phyloP scores from a whole-genome alignment of 2,888 invertebrate species.

The Rotaria magnacalcarata region DNA sequence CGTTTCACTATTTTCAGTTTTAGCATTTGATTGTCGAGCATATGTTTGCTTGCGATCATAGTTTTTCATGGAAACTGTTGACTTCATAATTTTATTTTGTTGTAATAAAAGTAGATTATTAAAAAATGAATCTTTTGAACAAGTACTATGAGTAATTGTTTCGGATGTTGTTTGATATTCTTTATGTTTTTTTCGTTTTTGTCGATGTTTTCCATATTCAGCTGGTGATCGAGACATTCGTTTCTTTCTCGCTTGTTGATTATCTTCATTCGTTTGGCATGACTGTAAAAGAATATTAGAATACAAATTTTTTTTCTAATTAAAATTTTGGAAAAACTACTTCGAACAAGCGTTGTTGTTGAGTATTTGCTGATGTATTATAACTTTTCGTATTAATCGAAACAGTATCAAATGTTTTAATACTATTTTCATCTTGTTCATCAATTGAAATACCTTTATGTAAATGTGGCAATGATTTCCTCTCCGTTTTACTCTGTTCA shows the following conservation, averaged over 20 bases:
- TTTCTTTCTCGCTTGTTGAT: background rate
- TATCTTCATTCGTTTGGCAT: too few relatives aligned
- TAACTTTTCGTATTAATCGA: background rate
- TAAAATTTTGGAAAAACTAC: background rate
- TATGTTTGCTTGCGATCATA: background rate
- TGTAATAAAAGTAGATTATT: background rate
- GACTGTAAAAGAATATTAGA: too few relatives aligned
- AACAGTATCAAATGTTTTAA: background rate
- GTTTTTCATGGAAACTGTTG: background rate
- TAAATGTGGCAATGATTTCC: background rate
- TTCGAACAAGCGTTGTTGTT: background rate
- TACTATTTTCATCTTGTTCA: background rate
- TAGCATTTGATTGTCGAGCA: background rate
- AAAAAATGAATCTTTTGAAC: background rate
- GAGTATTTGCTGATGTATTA: conserved; percentile 6
- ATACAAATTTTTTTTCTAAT: background rate
- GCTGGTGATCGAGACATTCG: background rate
- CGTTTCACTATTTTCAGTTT: background rate
- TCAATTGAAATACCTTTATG: too few relatives aligned
- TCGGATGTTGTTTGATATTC: background rate
- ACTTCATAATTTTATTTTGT: background rate
- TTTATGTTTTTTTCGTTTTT: background rate
- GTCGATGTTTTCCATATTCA: background rate
- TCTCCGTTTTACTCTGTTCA: background rate
- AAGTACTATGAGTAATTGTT: background rate